phyloP scores from a whole-genome alignment of 2,888 invertebrate genomes.

The Calameuta pallipes region DNA sequence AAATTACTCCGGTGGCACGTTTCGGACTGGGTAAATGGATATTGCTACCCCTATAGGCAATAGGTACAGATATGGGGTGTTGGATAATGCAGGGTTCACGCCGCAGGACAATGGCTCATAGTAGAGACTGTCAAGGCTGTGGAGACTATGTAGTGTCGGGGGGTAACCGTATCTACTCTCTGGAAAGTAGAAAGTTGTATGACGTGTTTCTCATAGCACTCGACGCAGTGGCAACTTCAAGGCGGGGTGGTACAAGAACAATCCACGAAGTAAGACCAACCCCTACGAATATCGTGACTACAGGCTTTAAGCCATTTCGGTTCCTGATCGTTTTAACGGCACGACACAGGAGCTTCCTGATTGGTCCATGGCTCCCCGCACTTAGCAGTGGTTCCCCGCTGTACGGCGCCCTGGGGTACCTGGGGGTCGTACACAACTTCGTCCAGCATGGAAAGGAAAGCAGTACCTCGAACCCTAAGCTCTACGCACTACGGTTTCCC shows the following conservation, averaged over 20 bases:
- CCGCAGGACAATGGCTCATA: slow-evolving; percentile 3
- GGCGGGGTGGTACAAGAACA: slow-evolving; percentile 2
- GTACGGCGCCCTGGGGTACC: slow-evolving; percentile 38
- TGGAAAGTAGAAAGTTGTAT: not conserved
- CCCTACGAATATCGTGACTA: slow-evolving; percentile 2
- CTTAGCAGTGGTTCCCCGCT: slow-evolving; percentile 12
- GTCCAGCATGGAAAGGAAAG: slow-evolving; percentile 9
- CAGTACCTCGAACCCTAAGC: slow-evolving; percentile 23
- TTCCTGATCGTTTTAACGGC: slow-evolving; percentile 33
- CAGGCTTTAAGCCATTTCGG: slow-evolving; percentile 28
- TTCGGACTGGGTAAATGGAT: not conserved
- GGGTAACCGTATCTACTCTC: not conserved
- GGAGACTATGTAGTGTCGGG: not conserved
- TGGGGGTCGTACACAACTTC: slow-evolving; percentile 31
- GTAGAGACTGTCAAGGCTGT: not conserved
- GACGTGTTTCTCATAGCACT: not conserved
- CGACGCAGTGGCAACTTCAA: not conserved
- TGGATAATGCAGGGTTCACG: slow-evolving; percentile 1
- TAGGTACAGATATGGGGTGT: not conserved
- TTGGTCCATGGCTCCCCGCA: slow-evolving; percentile 29
- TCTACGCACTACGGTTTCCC: slow-evolving; percentile 14
- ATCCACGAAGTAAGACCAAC: not conserved
- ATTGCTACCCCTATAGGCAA: not conserved
- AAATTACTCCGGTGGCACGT: not conserved
- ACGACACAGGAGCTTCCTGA: slow-evolving; percentile 24